Base-by-base conservation (phyloP, 2,888 invertebrate genomes). In the Thyatira batis region DNA sequence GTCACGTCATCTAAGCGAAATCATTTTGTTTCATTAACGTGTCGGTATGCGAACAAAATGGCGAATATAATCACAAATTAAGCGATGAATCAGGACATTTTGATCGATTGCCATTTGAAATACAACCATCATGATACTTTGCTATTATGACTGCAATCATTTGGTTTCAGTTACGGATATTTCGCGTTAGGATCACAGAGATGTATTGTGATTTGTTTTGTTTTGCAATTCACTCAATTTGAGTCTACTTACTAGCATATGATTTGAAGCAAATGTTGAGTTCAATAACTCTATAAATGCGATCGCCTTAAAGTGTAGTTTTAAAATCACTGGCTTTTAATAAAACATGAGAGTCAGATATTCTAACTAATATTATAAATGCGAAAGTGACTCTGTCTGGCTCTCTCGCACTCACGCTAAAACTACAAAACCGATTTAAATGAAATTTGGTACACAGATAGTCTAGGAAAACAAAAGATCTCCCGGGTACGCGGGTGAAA, bases 1-100 rank as follows among this genome's bases (percentile, higher is more conserved):
- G 1, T 20, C 46, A 20, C 13, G 21, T 46, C 46, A 27, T 27
- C 27, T 46, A 27, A 43, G 45, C 45, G 27, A 53, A 55, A 55
- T 54, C 58, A 54, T 58, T 62, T 59, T 72, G 61, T 70, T 69
- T 61, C 60, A 51, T 59, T 62, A 49, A 62, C 67, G 69, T 67
- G 69, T 46, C 20, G 55, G 61, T 51, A 68, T 61, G 66, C 53
- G 53, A 51, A 28, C 50, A 43, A 51, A 43, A 44, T 28, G 39
- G 44, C 58, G n/a, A n/a, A 8, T 45, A 23, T 52, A 13, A 49
- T 54, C 53, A 57, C 52, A 58, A 67, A 65, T 58, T 58, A 61
- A 63, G 46, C 52, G 53, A 51, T 30, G 45, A 57, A 57, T 63
- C 55, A 61, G 55, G 53, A 63, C 64, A 55, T 20, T 53, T 46